phyloP scores from a whole-genome alignment of 1,140 invertebrate species.

The Maniola jurtina region DNA sequence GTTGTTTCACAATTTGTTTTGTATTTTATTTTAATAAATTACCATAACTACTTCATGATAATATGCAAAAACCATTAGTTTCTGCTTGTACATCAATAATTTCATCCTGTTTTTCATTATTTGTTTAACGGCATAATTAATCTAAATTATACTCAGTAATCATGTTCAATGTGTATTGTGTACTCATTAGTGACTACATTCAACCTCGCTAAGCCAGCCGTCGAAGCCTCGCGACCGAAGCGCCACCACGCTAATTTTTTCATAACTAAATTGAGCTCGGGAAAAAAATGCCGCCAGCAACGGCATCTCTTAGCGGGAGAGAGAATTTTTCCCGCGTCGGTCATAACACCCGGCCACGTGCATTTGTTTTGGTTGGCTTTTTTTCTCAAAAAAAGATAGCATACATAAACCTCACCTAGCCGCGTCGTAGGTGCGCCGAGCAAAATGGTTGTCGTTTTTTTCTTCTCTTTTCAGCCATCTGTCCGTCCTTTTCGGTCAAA shows the following conservation, averaged over 20 bases:
- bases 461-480: slow-evolving; percentile 78
- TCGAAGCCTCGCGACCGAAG: slow-evolving; percentile 39
- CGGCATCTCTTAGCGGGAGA: slow-evolving; percentile 72
- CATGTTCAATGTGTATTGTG: slow-evolving; percentile 25
- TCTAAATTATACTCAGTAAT: slow-evolving; percentile 41
- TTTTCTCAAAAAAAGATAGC: slow-evolving; percentile 72
- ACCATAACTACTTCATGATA: slow-evolving; percentile 9
- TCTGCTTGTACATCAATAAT: slow-evolving; percentile 19
- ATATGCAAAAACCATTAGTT: slow-evolving; percentile 29
- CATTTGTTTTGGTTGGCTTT: slow-evolving; percentile 78
- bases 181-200: slow-evolving; percentile 30
- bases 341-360: slow-evolving; percentile 77
- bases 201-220: slow-evolving; percentile 19
- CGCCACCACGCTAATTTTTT: slow-evolving; percentile 66
- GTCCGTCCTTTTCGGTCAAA: slow-evolving; percentile 78
- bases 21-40: slow-evolving; percentile 8
- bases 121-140: slow-evolving; percentile 35
- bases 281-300: slow-evolving; percentile 64
- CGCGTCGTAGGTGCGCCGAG: slow-evolving; percentile 71
- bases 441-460: slow-evolving; percentile 79
- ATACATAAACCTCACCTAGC: slow-evolving; percentile 73
- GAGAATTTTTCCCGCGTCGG: slow-evolving; percentile 69
- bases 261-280: slow-evolving; percentile 59
- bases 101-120: slow-evolving; percentile 30
- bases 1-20: not conserved